Evolutionary conservation across 2,888 invertebrate species (phyloP), one percentile per base, ranked within the genome.

Genomic region (Ophion slaviceki): DNA sequence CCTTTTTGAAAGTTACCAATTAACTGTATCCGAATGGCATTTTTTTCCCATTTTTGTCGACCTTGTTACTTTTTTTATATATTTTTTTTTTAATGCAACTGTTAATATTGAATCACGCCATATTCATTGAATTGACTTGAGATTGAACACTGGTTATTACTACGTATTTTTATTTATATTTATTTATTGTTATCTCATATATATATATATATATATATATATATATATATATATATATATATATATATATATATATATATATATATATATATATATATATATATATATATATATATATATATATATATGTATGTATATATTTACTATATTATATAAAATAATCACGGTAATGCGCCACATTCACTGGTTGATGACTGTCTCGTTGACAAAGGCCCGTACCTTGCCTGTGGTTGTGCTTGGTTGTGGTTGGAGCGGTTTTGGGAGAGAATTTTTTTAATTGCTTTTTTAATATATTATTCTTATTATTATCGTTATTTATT

Each of bases 391-490:
- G 93, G 92, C 92, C 92, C 91, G 92, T 92, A 93, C 92, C 91
- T 93, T 93, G 93, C 93, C 93, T 93, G 93, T 93, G 93, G 92
- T 93, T 93, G 93, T 93, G 93, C 93, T 93, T 93, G 93, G 93
- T 93, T 93, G 93, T 93, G 93, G 93, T 93, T 93, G 93, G 92
- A 92, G 93, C 92, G 93, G 93, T 93, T 93, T 92, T 92, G 93
- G 93, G 93, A 92, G 92, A 93, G 92, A 92, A 92, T 93, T 93
- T 92, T 92, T 93, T 92, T 40, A 91, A 92, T 92, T 92, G 93
- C 93, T 93, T 93, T 92, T 92, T 91, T 88, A 87, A 88, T 84
- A 82, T 81, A 88, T 89, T 90, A 89, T 89, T 32, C 32, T 32
- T 87, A 88, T 90, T 89, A 88, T 88, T 80, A 89, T 89, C 90